phyloP scores from a whole-genome alignment of 1,140 invertebrate species.

The Eciton burchellii region DNA sequence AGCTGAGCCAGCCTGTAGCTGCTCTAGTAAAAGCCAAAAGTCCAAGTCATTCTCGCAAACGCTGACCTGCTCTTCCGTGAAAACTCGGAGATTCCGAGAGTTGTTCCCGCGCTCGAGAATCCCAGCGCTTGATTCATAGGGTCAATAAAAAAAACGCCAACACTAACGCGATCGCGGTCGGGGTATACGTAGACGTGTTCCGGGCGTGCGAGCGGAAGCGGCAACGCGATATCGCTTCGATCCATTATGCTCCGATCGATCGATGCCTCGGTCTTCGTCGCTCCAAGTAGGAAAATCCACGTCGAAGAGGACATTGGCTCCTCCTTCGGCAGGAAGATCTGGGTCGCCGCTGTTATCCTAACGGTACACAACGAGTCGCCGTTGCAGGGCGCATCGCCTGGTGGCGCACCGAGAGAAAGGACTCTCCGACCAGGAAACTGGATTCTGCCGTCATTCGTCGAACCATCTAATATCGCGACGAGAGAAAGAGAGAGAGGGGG shows the following conservation, averaged over 20 bases:
- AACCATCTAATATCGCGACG: constrained; percentile 57
- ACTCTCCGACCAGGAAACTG: constrained; percentile 49
- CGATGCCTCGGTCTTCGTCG: constrained; percentile 2
- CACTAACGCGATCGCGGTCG: too few relatives aligned
- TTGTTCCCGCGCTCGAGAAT: background rate
- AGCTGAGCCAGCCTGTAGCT: too few relatives aligned
- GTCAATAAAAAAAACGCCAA: background rate
- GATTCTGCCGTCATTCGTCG: constrained; percentile 58
- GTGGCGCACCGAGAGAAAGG: constrained; percentile 60
- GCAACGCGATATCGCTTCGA: background rate
- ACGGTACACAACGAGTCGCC: constrained; percentile 64
- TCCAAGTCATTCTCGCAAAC: background rate
- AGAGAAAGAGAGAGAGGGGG: constrained; percentile 4
- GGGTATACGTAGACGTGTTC: too few relatives aligned
- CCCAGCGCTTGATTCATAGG: background rate
- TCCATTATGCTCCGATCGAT: constrained; percentile 62
- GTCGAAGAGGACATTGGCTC: constrained; percentile 35
- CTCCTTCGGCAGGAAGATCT: constrained; percentile 61
- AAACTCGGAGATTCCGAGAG: background rate
- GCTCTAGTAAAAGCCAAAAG: too few relatives aligned
- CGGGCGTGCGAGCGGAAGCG: too few relatives aligned
- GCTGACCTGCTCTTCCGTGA: background rate
- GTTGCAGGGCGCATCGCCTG: constrained; percentile 1
- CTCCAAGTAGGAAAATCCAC: constrained; percentile 41
- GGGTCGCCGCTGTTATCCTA: constrained; percentile 69